A percentile compares a stretch with the other conserved stretches of the same genome.
Conservation (phyloP, 2,113 vertebrate species). For the Pluvialis apricaria region DNA sequence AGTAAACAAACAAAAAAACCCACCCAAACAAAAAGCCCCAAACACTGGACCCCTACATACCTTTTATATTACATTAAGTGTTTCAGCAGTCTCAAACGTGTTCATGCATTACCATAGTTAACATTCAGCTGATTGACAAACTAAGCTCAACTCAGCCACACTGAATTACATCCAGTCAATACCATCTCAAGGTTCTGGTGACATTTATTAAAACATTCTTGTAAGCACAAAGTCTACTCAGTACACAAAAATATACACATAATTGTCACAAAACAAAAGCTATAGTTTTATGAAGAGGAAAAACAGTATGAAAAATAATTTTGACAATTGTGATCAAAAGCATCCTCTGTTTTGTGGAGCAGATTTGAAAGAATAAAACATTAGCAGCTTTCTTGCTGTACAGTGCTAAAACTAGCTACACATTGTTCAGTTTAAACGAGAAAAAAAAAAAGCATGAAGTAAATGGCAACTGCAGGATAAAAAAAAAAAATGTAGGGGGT, state of each 20-base stretch:
- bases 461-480: slow-evolving; percentile 31
- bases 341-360: background rate
- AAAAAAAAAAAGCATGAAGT: background rate
- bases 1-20: background rate
- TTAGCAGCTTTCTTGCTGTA: background rate
- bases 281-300: background rate
- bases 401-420: background rate
- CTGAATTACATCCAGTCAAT: background rate
- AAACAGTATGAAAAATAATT: background rate
- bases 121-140: background rate
- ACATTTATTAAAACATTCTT: background rate
- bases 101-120: background rate
- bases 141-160: background rate
- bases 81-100: background rate
- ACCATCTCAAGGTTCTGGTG: background rate
- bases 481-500: slow-evolving; percentile 29
- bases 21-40: too few relatives aligned
- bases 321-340: background rate
- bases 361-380: background rate
- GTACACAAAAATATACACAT: background rate
- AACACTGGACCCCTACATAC: background rate
- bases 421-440: background rate
- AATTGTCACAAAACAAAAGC: background rate
- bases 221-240: background rate
- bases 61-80: background rate